These are phyloP conservation scores for Plagiodera versicolora DNA, from an alignment of 2,888 invertebrate genomes.

Conservation along the genomic window DNA sequence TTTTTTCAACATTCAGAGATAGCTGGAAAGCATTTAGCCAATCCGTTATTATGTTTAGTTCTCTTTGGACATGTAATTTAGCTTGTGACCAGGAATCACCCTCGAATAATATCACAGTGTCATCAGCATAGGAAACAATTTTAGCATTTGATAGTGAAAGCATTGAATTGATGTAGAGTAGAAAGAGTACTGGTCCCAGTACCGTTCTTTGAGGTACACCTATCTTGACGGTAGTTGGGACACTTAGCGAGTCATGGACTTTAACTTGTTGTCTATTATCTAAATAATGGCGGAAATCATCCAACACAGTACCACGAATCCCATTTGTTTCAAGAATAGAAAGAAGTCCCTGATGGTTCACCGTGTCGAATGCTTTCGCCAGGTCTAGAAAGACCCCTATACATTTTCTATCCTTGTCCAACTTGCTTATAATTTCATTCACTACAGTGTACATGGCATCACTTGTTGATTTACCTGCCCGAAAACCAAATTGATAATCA, in stretches of 20 bases:
- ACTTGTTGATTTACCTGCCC: background rate
- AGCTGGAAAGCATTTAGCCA: background rate
- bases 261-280: background rate
- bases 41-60: constrained; percentile 2
- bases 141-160: background rate
- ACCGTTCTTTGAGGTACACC: constrained; percentile 1
- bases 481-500: background rate
- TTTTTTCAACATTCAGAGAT: background rate
- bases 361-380: background rate
- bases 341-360: background rate
- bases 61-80: background rate
- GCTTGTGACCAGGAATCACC: background rate
- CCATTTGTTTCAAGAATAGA: background rate
- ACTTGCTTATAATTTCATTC: background rate
- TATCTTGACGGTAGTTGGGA: background rate
- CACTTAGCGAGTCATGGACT: background rate
- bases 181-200: background rate
- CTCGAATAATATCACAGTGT: background rate
- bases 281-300: background rate
- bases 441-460: background rate
- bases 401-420: background rate
- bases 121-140: background rate
- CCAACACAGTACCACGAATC: background rate
- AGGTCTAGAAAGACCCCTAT: background rate
- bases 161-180: background rate